These are phyloP conservation scores for Lasioglossum pauxillum DNA, from an alignment of 2,888 invertebrate genomes.

Conservation along the genomic window DNA sequence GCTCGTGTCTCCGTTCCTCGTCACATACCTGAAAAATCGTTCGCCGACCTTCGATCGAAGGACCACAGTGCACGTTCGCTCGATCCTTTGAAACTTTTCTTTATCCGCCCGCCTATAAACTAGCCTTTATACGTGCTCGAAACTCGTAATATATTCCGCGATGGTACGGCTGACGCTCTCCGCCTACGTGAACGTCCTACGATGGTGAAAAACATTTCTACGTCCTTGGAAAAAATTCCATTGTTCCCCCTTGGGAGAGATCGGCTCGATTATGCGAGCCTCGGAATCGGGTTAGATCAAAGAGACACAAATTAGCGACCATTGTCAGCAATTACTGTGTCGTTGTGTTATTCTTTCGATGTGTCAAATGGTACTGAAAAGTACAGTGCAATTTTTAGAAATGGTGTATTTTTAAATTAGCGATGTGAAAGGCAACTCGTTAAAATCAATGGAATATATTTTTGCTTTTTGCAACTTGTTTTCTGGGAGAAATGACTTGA, in stretches of 20 bases:
- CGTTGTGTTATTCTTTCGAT: background rate
- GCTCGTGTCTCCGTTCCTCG: conserved; percentile 25
- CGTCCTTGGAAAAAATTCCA: background rate
- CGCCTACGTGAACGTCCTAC: background rate
- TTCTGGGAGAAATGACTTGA: background rate
- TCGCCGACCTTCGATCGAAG: conserved; percentile 11
- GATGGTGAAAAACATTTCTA: background rate
- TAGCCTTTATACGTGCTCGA: conserved; percentile 53
- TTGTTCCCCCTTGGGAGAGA: conserved; percentile 15
- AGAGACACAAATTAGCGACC: conserved; percentile 53
- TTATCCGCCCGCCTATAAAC: conserved; percentile 41
- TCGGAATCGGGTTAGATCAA: conserved; percentile 38
- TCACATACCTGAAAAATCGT: conserved; percentile 55
- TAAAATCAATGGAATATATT: background rate
- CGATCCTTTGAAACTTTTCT: conserved; percentile 40
- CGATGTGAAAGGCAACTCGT: background rate
- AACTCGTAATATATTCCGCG: conserved; percentile 36
- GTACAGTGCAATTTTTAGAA: background rate
- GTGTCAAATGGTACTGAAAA: background rate
- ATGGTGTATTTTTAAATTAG: background rate
- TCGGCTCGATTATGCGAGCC: conserved; percentile 41
- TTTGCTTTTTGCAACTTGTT: background rate
- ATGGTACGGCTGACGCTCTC: conserved; percentile 1
- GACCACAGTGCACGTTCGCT: conserved; percentile 42
- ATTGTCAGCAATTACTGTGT: background rate